Percentiles rank a stretch among this genome's conserved stretches.
Conservation (phyloP, 2,113 vertebrate species). For the Todiramphus chloris region DNA sequence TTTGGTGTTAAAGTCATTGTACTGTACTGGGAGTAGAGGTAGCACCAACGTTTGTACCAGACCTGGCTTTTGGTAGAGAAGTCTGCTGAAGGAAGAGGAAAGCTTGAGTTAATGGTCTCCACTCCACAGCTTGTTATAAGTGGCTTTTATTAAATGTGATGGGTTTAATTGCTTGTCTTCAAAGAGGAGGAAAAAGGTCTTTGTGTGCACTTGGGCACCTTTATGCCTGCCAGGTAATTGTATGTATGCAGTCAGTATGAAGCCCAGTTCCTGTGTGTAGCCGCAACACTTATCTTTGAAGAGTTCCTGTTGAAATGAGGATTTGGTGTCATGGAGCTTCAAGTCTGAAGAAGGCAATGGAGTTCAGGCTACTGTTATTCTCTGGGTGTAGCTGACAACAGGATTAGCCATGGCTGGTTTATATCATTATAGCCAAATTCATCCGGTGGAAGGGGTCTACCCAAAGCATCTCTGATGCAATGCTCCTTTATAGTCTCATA, state of each 20-base stretch:
- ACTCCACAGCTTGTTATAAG: background rate
- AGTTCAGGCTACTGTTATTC: background rate
- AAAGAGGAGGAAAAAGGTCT: background rate
- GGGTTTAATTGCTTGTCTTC: background rate
- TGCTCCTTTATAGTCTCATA: rapidly evolving
- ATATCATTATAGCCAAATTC: background rate
- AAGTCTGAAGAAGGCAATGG: background rate
- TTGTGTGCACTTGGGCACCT: background rate
- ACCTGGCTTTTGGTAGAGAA: background rate
- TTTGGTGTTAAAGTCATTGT: background rate
- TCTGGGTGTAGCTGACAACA: background rate
- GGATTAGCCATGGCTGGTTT: background rate
- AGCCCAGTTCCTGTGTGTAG: background rate
- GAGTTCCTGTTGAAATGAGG: background rate
- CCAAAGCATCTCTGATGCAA: background rate
- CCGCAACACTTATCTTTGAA: background rate
- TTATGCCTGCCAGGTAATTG: background rate
- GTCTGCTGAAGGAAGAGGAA: background rate
- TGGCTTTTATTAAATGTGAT: background rate
- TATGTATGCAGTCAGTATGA: background rate
- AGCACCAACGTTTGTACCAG: rapidly evolving
- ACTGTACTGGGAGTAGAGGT: background rate
- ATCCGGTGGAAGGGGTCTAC: background rate
- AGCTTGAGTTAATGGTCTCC: background rate
- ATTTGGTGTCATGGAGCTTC: background rate